Conservation (phyloP, 1,140 invertebrate genomes). For the Fragariocoptes setiger region DNA sequence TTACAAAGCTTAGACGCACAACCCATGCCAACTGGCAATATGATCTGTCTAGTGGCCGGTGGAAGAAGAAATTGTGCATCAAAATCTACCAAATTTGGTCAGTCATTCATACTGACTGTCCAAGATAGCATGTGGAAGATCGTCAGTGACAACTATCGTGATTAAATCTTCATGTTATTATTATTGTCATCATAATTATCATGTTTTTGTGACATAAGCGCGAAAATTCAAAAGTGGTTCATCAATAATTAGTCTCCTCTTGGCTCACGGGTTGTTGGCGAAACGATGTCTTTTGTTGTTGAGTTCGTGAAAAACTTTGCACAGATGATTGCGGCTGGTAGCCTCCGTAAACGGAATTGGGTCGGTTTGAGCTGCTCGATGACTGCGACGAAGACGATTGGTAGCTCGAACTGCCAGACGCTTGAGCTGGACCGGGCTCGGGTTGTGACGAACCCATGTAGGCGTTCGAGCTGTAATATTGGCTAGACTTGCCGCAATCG, state of each 20-base stretch:
- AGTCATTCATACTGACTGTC: too few relatives aligned
- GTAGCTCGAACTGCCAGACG: background rate
- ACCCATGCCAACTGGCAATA: conserved; percentile 11
- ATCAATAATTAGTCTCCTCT: too few relatives aligned
- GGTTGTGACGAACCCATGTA: background rate
- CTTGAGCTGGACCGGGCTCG: background rate
- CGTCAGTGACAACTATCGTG: too few relatives aligned
- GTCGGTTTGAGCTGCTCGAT: background rate
- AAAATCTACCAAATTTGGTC: too few relatives aligned
- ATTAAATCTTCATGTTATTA: too few relatives aligned
- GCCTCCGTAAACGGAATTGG: background rate
- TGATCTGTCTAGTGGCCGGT: conserved; percentile 10
- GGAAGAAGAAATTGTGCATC: too few relatives aligned
- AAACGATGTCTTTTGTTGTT: too few relatives aligned
- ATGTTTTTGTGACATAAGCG: too few relatives aligned
- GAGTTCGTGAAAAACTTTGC: background rate
- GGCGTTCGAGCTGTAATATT: conserved; percentile 9
- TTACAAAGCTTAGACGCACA: conserved; percentile 16
- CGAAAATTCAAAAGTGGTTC: too few relatives aligned
- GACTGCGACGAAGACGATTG: background rate
- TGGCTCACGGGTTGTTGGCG: background rate
- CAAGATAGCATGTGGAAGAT: too few relatives aligned
- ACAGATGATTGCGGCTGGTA: background rate
- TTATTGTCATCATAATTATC: too few relatives aligned
- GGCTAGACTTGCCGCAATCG: conserved; percentile 9